A percentile compares a stretch with the other conserved stretches of the same genome.
These are phyloP conservation scores for Drosophila orosa DNA, from an alignment of 1,140 invertebrate genomes.

Conservation along the genomic window DNA sequence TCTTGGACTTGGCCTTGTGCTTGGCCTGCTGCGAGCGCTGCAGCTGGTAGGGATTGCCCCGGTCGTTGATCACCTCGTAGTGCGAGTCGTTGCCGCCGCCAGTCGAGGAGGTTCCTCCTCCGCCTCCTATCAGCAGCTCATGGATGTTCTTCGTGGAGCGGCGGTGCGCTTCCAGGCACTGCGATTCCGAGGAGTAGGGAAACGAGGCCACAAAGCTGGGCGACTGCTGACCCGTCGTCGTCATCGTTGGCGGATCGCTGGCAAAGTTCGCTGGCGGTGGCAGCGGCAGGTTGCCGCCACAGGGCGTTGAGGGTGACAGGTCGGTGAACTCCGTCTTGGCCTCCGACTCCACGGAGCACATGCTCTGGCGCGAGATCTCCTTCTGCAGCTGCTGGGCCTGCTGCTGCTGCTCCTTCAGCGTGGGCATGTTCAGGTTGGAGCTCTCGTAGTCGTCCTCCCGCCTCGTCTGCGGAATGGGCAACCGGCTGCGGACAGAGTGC, in stretches of 20 bases:
- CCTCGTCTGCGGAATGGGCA: constrained; percentile 86
- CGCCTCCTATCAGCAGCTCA: constrained; percentile 82
- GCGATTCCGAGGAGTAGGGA: constrained; percentile 81
- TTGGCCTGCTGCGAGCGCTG: constrained; percentile 57
- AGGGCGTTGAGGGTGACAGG: constrained; percentile 81
- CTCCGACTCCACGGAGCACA: constrained; percentile 84
- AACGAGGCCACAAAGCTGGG: constrained; percentile 78
- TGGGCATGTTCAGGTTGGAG: constrained; percentile 71
- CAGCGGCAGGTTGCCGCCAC: constrained; percentile 48
- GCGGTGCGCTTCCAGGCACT: constrained; percentile 81
- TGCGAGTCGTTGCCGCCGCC: constrained; percentile 33
- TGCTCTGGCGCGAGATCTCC: constrained; percentile 85
- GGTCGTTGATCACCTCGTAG: constrained; percentile 70
- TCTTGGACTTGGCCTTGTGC: constrained; percentile 65
- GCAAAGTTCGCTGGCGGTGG: constrained; percentile 70
- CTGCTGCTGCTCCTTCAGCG: constrained; percentile 57
- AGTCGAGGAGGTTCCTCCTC: constrained; percentile 13
- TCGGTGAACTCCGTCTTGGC: constrained; percentile 84
- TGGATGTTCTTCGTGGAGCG: constrained; percentile 82
- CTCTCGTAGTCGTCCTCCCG: constrained; percentile 75
- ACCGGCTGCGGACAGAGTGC: constrained; percentile 86
- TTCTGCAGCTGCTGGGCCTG: constrained; percentile 84
- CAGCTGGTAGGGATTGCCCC: constrained; percentile 49
- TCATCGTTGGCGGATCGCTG: constrained; percentile 57
- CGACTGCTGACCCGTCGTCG: constrained; percentile 37